These are phyloP conservation scores for Caiman crocodilus DNA, from an alignment of 2,797 vertebrate genomes.

Conservation along the genomic window DNA sequence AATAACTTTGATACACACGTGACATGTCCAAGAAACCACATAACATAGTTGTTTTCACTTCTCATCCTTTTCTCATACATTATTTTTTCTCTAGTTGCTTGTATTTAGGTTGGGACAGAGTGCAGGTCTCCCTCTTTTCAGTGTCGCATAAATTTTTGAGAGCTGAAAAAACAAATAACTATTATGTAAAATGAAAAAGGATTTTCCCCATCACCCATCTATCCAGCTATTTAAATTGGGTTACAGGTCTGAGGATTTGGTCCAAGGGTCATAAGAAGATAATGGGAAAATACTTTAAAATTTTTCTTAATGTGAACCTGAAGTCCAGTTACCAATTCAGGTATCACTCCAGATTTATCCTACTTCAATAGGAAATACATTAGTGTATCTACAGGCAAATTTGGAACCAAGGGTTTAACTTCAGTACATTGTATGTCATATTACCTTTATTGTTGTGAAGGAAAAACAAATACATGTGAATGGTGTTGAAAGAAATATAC, in stretches of 20 bases:
- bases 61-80: neutral
- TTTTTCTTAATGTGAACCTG: neutral
- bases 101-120: neutral
- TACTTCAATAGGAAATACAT: neutral
- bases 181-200: neutral
- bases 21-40: accelerated
- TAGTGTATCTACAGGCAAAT: neutral
- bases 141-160: neutral
- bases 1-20: neutral
- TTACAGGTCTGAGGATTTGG: neutral
- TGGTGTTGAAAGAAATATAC: neutral
- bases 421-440: neutral
- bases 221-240: neutral
- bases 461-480: slow-evolving; percentile 18
- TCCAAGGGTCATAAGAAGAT: neutral
- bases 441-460: neutral
- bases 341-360: accelerated
- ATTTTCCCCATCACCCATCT: neutral
- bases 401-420: neutral
- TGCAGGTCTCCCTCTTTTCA: neutral
- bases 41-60: neutral
- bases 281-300: neutral
- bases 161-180: neutral
- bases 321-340: neutral
- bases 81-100: neutral